Base-by-base conservation (phyloP, 2,797 vertebrate species). In the Cossypha niveicapilla region DNA sequence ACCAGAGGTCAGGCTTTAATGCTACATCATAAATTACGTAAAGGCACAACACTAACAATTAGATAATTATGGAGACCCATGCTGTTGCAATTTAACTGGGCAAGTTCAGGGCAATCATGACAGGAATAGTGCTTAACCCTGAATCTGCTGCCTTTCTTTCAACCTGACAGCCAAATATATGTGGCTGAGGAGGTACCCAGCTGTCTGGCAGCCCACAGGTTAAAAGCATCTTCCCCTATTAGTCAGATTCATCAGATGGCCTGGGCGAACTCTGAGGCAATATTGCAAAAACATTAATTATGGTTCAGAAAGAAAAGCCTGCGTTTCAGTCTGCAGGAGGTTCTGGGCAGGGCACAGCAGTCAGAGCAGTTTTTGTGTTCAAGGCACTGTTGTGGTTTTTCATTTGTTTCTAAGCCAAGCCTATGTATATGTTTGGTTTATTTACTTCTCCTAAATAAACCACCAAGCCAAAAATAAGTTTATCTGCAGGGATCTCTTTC, bases 1-100 rank as follows among this genome's bases (percentile, higher is more conserved):
- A 99, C 98, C 98, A 96, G 83, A 98, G 98, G 98, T 99, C 98
- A 98, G 98, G 97, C 97, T 98, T 98, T 98, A 98, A 98, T 98
- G 98, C 98, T 98, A 98, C 98, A 98, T 98, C 98, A 98, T 99
- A 99, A 99, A 99, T 99, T 98, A 99, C 98, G 97, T 97, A 98
- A 97, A 98, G 98, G 98, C 98, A 98, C 98, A 98, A 98, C 98
- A 98, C 97, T 97, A 98, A 99, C 98, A 98, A 99, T 99, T 99
- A 99, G 98, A 98, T 99, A 98, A 99, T 99, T 99, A 99, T 98
- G 98, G 98, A 98, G 97, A 97, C 97, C 98, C 96, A 90, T 98
- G 98, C 98, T 98, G 98, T 95, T 96, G 95, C 98, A 97, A 98
- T 98, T 98, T 98, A 97, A 97, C 97, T 96, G 97, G 97, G 96